Evolutionary conservation across 2,888 invertebrate genomes (phyloP).

Genomic region (Eupithecia centaureata): DNA sequence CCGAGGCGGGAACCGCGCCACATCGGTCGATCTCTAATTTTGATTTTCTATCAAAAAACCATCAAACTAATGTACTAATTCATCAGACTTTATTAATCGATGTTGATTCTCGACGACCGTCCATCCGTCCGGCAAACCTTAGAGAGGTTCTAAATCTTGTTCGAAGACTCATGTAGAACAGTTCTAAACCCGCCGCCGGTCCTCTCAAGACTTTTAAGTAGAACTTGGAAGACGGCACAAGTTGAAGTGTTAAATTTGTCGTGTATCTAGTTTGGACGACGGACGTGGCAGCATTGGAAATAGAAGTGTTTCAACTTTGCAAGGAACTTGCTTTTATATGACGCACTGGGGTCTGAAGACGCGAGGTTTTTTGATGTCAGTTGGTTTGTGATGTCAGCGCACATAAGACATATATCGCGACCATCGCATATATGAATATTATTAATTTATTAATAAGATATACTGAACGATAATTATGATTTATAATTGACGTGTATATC

Average conservation of each 20-base stretch:
- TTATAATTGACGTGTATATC: too few relatives aligned
- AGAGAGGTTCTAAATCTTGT: not conserved
- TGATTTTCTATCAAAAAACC: too few relatives aligned
- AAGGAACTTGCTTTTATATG: slow-evolving; percentile 30
- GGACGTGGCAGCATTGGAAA: slow-evolving; percentile 43
- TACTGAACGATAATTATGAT: too few relatives aligned
- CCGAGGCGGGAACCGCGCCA: too few relatives aligned
- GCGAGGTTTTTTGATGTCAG: slow-evolving; percentile 18
- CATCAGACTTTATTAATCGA: not conserved
- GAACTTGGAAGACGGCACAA: slow-evolving; percentile 12
- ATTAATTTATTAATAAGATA: not conserved
- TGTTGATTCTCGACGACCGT: not conserved
- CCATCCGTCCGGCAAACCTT: not conserved
- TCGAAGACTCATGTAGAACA: not conserved
- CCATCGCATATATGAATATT: not conserved
- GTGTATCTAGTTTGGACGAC: slow-evolving; percentile 31
- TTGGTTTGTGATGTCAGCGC: too few relatives aligned
- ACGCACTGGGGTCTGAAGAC: slow-evolving; percentile 43
- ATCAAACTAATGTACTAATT: not conserved
- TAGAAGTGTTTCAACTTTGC: slow-evolving; percentile 52
- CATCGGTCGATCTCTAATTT: too few relatives aligned
- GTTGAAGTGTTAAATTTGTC: slow-evolving; percentile 36
- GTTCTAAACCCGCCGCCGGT: not conserved
- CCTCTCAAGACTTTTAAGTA: slow-evolving; percentile 6
- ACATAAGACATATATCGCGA: not conserved